Evolutionary conservation across 2,113 vertebrate genomes (phyloP), one percentile per base, ranked within the genome.

Genomic region (Plecotus auritus): DNA sequence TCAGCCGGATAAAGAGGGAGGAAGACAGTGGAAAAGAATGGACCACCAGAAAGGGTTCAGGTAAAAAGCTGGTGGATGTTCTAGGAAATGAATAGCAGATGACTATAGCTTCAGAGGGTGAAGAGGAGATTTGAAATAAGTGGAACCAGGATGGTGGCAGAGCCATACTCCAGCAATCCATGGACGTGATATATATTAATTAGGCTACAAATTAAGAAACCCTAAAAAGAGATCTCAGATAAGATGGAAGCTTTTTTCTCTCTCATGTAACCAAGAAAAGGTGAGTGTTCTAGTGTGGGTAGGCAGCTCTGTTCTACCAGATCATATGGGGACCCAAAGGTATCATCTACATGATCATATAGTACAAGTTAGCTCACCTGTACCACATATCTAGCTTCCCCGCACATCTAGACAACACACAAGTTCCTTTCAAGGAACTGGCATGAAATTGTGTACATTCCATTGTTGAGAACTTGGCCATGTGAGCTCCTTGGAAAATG

Each of bases 331-430:
- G 12, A 23, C 9, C 4, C 28, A 73, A 4, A 2, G 16, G 2
- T 30, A 0, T 30, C n/a, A 0, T 13, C 28, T 42, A 8, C 4
- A 2, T 49, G 23, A 10, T 51, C 61, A 11, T 2, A 7, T 30
- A 7, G 8, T 54, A 10, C 13, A 83, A 12, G 1, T 51, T 59
- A 83, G 5, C 17, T 70, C 49, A 40, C 12, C 20, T 69, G 13
- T 5, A 20, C 26, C 26, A 28, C 5, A 17, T 1, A 16, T n/a
- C 54, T 72, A 56, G 16, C 14, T 89, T 93, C 7, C 5, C 56
- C 32, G 1, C 20, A 1, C 9, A 61, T 61, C 59, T 28, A 61
- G 59, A 72, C 9, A 89, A 37, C 9, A 37, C 4, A 73, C 20
- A 49, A 11, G 61, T 69, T 70, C 54, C 9, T 26, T 91, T 70